Evolutionary conservation across 1,140 invertebrate species (phyloP).

Genomic region (Rhopalosiphum padi): DNA sequence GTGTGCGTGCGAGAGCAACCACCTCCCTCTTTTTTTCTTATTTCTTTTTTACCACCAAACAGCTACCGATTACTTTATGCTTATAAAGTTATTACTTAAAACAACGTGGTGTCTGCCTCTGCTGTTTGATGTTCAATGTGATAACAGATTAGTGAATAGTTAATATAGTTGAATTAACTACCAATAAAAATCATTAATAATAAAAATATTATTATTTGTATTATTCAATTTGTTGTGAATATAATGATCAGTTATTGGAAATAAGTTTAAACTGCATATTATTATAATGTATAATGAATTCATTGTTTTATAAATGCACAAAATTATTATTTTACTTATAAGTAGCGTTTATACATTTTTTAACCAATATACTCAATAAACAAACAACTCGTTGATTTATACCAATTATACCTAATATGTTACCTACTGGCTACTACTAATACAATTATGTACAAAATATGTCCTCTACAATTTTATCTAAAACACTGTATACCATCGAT

Average conservation of each 20-base stretch:
- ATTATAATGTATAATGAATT: background rate
- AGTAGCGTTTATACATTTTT: background rate
- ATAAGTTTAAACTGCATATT: background rate
- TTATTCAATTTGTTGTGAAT: background rate
- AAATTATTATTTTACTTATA: background rate
- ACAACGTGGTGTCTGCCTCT: background rate
- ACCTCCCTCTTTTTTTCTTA: background rate
- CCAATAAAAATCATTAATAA: background rate
- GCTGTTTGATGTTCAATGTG: background rate
- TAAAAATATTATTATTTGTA: background rate
- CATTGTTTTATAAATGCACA: background rate
- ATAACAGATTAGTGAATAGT: too few relatives aligned
- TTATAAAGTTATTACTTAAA: background rate
- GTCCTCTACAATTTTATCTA: background rate
- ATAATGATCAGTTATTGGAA: background rate
- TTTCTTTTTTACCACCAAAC: background rate
- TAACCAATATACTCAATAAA: background rate
- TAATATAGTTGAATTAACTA: too few relatives aligned
- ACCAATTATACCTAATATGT: background rate
- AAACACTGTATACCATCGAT: background rate
- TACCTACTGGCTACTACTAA: background rate
- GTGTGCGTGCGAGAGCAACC: background rate
- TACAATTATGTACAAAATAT: background rate
- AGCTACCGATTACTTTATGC: background rate
- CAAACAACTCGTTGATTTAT: background rate